Evolutionary conservation across 2,888 invertebrate species (phyloP).

Genomic region (Drosophila paranaensis): DNA sequence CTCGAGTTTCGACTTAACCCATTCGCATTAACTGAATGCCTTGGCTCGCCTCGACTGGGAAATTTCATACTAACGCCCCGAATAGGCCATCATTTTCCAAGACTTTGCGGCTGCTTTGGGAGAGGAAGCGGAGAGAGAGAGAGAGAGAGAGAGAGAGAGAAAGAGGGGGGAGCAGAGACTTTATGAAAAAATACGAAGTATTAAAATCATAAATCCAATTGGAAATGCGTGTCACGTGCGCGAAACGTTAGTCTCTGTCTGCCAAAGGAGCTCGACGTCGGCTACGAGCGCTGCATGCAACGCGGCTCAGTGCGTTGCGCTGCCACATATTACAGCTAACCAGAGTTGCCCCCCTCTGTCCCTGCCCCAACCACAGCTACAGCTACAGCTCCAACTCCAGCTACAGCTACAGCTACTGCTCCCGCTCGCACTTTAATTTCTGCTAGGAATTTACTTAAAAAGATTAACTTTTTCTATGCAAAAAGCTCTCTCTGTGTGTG

Average conservation of each 20-base stretch:
- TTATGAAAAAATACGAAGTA: constrained; percentile 83
- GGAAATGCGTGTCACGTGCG: constrained; percentile 82
- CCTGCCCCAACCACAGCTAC: background rate
- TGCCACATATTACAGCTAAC: constrained; percentile 30
- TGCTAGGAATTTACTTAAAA: constrained; percentile 72
- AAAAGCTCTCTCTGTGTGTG: constrained; percentile 25
- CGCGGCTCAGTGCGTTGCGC: constrained; percentile 43
- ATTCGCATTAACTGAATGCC: constrained; percentile 59
- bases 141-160: background rate
- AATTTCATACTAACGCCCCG: constrained; percentile 54
- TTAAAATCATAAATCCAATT: constrained; percentile 82
- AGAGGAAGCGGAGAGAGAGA: constrained; percentile 1
- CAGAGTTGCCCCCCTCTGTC: constrained; percentile 1
- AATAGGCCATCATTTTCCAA: constrained; percentile 63
- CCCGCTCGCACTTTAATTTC: constrained; percentile 65
- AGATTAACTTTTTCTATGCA: constrained; percentile 76
- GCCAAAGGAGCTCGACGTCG: constrained; percentile 39
- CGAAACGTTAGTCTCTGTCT: constrained; percentile 78
- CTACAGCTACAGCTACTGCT: background rate
- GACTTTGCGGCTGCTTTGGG: constrained; percentile 18
- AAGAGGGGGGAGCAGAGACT: constrained; percentile 29
- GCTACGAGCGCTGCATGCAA: constrained; percentile 62
- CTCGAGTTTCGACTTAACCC: constrained; percentile 38
- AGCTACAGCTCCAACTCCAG: background rate
- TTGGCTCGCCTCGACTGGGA: constrained; percentile 49